Evolutionary conservation across 2,113 vertebrate species (phyloP), one percentile per base, ranked within the genome.

Genomic region (Sinocyclocheilus anophthalmus): DNA sequence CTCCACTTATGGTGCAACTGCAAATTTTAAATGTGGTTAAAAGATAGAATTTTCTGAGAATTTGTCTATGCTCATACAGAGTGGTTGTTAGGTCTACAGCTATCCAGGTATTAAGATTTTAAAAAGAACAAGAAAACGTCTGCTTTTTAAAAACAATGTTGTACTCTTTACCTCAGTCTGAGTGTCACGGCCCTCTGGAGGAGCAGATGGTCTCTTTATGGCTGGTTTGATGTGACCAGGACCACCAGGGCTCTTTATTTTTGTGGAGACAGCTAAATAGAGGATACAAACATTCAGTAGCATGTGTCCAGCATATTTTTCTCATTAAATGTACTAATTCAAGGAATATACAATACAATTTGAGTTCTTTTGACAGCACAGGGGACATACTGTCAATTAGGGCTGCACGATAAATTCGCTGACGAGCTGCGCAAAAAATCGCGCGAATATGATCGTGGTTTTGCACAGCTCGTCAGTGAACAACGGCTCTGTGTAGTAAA

Each of bases 241-340:
- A 89, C 90, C 89, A 73, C 91, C 88, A 20, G 94, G 92, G 81
- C 91, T 94, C 91, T 97, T 98, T 92, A 95, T 90, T 84, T 94
- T 92, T 0, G 91, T 93, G 22, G 96, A 95, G 87, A 96, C 93
- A 37, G 94, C 94, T 87, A 92, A 93, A 94, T 14, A 33, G 82
- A 82, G 88, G 77, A 88, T 2, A 85, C 84, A 73, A 87, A 50
- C 2, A 70, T 42, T 48, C 9, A 20, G 10, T 7, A 69, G 33
- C 22, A 73, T 42, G 39, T 59, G 70, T 13, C 0, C 18, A 33
- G 42, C 16, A 45, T 16, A 3, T 33, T 78, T 33, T 78, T 48
- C 45, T 48, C 10, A 48, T 48, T 48, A 48, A 48, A 48, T 48
- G 45, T 12, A 12, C 10, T 48, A 11, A n/a, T 39, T 39, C 16